Evolutionary conservation across 2,888 invertebrate species (phyloP), one percentile per base, ranked within the genome.

Genomic region (Coleophora flavipennella): DNA sequence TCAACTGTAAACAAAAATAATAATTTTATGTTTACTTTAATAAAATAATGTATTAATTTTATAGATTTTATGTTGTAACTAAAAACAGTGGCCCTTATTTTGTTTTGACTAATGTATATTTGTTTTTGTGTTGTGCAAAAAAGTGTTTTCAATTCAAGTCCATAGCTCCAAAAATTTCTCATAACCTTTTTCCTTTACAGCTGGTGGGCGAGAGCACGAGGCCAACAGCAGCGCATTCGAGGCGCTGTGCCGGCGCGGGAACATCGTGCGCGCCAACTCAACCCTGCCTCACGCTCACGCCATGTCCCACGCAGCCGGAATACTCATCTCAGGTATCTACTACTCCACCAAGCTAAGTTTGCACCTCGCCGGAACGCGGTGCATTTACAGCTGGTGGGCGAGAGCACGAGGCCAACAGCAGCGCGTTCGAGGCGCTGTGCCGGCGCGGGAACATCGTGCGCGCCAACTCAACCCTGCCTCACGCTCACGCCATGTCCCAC

Each of bases 251-350:
- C 72, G 74, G 0, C 77, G 81, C 56, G 76, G 75, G 1, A 75
- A 72, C 62, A 85, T 85, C 33, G 79, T 85, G 36, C 11, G 11
- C 20, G 44, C n/a, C n/a, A n/a, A n/a, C n/a, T n/a, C n/a, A n/a
- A 46, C 58, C 41, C 49, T 57, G 43, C 54, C 64, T 10, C 71
- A 67, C 42, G 69, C 74, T 31, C 73, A 77, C 36, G 70, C 68
- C 1, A 55, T 78, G 33, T 68, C 66, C 33, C 59, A 76, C 40
- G 78, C 85, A 41, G 87, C 87, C 4, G 87, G 87, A 11, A 78
- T 87, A 49, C 79, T 87, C 35, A 87, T 87, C 45, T 84, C 87
- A 14, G 86, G 85, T 76, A 47, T n/a, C n/a, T n/a, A n/a, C n/a
- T n/a, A n/a, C n/a, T n/a, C n/a, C n/a, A n/a, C n/a, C n/a, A n/a